These are phyloP conservation scores for Tauraco erythrolophus DNA, from an alignment of 2,113 vertebrate genomes.

Conservation along the genomic window DNA sequence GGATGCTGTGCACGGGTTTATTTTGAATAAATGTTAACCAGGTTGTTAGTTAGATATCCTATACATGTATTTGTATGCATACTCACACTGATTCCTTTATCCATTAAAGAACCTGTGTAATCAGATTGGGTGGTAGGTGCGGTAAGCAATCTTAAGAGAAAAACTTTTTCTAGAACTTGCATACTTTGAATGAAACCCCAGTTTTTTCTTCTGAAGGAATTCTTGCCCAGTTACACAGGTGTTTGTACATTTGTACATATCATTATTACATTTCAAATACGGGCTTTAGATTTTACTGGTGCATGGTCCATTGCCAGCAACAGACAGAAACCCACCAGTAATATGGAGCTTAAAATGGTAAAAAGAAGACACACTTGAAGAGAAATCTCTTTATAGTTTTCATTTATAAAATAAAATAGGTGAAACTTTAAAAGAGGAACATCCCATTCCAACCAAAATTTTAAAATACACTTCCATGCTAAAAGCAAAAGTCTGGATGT, in stretches of 20 bases:
- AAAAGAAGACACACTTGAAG: neutral
- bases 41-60: neutral
- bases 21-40: neutral
- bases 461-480: neutral
- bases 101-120: neutral
- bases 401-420: conserved; percentile 14
- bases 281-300: neutral
- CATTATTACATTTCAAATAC: neutral
- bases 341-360: neutral
- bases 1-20: neutral
- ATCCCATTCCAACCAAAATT: neutral
- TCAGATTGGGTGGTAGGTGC: neutral
- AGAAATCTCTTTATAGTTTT: neutral
- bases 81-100: neutral
- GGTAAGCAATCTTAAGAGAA: neutral
- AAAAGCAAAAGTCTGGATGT: neutral
- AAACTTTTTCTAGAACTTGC: neutral
- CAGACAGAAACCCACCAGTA: neutral
- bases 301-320: neutral
- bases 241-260: neutral
- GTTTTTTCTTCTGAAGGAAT: neutral
- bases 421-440: neutral
- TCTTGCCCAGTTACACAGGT: neutral
- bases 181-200: neutral
- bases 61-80: neutral